phyloP scores from a whole-genome alignment of 2,113 vertebrate species.

The Verasper variegatus region DNA sequence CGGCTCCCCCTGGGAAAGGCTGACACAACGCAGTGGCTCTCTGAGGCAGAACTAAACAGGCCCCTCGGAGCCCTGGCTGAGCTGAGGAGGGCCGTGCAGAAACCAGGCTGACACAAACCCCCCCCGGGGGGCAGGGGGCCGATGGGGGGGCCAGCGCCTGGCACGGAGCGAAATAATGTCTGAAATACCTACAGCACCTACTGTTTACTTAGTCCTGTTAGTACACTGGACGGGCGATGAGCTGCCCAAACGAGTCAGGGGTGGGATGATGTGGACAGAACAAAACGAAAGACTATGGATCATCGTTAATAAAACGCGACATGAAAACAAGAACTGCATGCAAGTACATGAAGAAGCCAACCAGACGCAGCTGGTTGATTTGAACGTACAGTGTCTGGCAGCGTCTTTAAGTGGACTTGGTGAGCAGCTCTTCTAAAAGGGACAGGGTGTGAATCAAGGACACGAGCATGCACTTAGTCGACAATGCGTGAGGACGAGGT shows the following conservation, averaged over 20 bases:
- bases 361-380: conserved; percentile 34
- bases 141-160: conserved; percentile 21
- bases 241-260: conserved; percentile 41
- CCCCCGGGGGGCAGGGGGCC: conserved; percentile 5
- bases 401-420: conserved; percentile 26
- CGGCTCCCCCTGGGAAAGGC: conserved; percentile 78
- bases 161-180: conserved; percentile 60
- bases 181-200: conserved; percentile 65
- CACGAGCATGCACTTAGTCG: conserved; percentile 80
- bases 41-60: conserved; percentile 74
- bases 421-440: conserved; percentile 56
- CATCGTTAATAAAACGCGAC: conserved; percentile 41
- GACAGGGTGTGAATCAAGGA: conserved; percentile 58
- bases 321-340: conserved; percentile 43
- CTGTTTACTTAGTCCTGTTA: conserved; percentile 68
- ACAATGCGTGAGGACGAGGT: conserved; percentile 68
- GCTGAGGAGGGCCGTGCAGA: conserved; percentile 40
- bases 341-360: conserved; percentile 30
- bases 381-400: conserved; percentile 23
- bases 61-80: conserved; percentile 49
- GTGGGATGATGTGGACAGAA: conserved; percentile 64
- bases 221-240: conserved; percentile 54
- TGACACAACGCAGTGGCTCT: conserved; percentile 70
- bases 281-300: conserved; percentile 64
- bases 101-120: conserved; percentile 52